Evolutionary conservation across 2,797 vertebrate species (phyloP).

Genomic region (Okamejei kenojei): DNA sequence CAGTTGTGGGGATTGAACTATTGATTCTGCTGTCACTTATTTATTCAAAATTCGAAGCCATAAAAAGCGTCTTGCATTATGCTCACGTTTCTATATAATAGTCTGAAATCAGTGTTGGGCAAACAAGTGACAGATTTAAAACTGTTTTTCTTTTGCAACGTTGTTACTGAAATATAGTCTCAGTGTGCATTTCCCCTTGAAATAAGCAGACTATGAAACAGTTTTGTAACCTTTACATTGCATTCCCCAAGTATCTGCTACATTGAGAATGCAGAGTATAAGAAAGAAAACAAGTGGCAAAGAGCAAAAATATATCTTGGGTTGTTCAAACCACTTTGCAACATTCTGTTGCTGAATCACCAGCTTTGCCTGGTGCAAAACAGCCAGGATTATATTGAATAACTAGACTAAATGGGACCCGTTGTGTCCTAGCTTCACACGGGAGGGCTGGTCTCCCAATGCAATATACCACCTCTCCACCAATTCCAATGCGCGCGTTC

Average conservation of each 20-base stretch:
- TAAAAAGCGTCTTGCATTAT: no score
- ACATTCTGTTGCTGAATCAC: neutral
- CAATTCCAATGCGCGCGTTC: no score
- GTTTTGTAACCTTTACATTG: neutral
- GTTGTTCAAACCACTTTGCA: neutral
- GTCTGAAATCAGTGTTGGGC: neutral
- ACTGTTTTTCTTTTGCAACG: neutral
- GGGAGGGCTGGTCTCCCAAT: no score
- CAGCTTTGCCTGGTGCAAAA: neutral
- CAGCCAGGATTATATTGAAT: no score
- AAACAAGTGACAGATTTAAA: neutral
- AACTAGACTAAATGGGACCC: no score
- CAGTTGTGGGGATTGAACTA: slow-evolving; percentile 41
- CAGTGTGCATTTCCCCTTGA: neutral
- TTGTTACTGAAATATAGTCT: neutral
- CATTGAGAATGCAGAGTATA: neutral
- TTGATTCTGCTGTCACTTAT: slow-evolving; percentile 39
- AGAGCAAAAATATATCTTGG: neutral
- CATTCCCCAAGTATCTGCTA: neutral
- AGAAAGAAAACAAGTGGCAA: neutral
- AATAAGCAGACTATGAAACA: no score
- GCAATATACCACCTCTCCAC: no score
- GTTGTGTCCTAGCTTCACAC: no score
- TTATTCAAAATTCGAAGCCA: slow-evolving; percentile 41
- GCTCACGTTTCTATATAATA: slow-evolving; percentile 33